These are phyloP conservation scores for Acholoe squamosa DNA, from an alignment of 2,888 invertebrate genomes.

Conservation along the genomic window DNA sequence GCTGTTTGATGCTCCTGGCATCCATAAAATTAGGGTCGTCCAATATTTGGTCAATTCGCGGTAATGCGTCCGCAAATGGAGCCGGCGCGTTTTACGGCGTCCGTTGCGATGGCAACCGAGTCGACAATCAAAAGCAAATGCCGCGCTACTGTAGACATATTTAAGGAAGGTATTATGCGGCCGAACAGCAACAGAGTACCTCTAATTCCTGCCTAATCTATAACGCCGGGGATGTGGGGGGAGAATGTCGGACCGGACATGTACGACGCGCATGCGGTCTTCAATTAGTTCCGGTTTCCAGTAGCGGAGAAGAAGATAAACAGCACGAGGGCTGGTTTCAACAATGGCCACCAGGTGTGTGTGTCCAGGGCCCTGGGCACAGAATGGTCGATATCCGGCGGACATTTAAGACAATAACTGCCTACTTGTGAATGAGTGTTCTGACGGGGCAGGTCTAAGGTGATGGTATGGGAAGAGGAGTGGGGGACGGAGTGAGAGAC, in stretches of 20 bases:
- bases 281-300: conserved; percentile 47
- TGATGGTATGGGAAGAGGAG: neutral
- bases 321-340: neutral
- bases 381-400: conserved; percentile 21
- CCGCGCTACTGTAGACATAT: conserved; percentile 51
- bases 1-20: conserved; percentile 42
- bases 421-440: conserved; percentile 36
- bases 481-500: neutral
- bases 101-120: conserved; percentile 56
- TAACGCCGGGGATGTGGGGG: neutral
- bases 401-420: conserved; percentile 51
- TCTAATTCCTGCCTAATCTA: conserved; percentile 60
- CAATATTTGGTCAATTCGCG: conserved; percentile 60
- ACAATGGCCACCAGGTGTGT: conserved; percentile 49
- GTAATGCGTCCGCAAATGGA: conserved; percentile 61
- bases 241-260: neutral
- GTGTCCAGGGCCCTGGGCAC: neutral
- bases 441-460: neutral
- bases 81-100: conserved; percentile 16
- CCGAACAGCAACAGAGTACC: neutral
- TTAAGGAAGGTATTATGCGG: conserved; percentile 59
- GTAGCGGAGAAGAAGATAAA: conserved; percentile 35
- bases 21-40: conserved; percentile 61
- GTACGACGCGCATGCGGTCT: conserved; percentile 28
- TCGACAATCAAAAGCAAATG: conserved; percentile 58